Evolutionary conservation across 2,113 vertebrate genomes (phyloP), one percentile per base, ranked within the genome.

Genomic region (Meleagris gallopavo): DNA sequence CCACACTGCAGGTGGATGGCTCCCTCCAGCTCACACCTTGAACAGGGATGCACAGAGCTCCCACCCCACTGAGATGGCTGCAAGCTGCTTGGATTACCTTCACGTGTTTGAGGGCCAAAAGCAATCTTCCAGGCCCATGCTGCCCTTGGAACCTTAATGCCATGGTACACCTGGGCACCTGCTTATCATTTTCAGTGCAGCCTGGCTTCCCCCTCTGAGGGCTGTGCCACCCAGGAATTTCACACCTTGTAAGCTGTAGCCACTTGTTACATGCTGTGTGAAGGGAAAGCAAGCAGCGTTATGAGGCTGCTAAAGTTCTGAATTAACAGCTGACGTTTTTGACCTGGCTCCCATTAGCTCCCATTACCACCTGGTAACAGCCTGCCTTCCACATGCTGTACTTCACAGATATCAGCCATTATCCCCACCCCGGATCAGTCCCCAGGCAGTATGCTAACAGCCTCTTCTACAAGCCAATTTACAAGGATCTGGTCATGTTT

Each of bases 401-500:
- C 98, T 98, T 98, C 98, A 98, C 98, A 98, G 98, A 98, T 98
- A 98, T 98, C 98, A 98, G 98, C 98, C 98, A 98, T 98, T 98
- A 99, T 99, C 98, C 98, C 97, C 97, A 98, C 97, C 98, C 98
- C 95, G 98, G 98, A 99, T 99, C 98, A 98, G 99, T 99, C 99
- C 99, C 99, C 99, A 99, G 99, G 99, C 99, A 98, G 98, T 98
- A 98, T 98, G 99, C 99, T 99, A 99, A 99, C 99, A 99, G 99
- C 98, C 99, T 99, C 98, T 99, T 98, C 99, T 99, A 99, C 99
- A 99, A 99, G 99, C 99, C 99, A 99, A 99, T 99, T 99, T 99
- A 99, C 99, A 99, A 99, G 99, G 99, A 99, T 99, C 99, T 98
- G 99, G 98, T 99, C 99, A 99, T 99, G 99, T 99, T 99, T 99